phyloP scores from a whole-genome alignment of 1,140 invertebrate genomes.

The Tribolium castaneum region DNA sequence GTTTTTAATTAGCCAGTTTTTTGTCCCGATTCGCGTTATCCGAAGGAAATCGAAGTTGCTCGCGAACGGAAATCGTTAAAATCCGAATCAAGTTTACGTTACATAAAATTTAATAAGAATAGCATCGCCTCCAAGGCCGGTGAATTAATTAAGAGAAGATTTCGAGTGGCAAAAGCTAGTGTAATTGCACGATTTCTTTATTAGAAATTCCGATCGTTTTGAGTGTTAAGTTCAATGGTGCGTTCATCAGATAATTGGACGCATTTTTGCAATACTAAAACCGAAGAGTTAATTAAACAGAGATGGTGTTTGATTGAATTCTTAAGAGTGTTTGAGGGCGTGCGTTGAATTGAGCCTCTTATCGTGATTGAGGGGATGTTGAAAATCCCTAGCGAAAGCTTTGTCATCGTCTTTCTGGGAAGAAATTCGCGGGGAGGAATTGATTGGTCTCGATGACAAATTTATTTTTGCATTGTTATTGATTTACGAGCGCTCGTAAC shows the following conservation, averaged over 20 bases:
- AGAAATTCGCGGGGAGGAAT: constrained; percentile 1
- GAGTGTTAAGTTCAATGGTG: constrained; percentile 23
- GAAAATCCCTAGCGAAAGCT: background rate
- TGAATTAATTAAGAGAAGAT: constrained; percentile 19
- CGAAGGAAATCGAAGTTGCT: constrained; percentile 27
- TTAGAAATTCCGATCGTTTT: constrained; percentile 30
- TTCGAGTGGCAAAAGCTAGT: background rate
- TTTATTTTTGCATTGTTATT: background rate
- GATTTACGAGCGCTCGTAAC: constrained; percentile 1
- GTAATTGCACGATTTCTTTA: constrained; percentile 13
- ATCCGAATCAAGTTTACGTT: constrained; percentile 15
- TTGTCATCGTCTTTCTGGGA: background rate
- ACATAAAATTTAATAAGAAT: constrained; percentile 33
- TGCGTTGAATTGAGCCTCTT: constrained; percentile 13
- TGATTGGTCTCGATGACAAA: constrained; percentile 4
- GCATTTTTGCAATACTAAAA: constrained; percentile 23
- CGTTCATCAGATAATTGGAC: constrained; percentile 25
- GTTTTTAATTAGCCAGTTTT: background rate
- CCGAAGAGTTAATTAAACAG: constrained; percentile 16
- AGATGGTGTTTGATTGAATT: constrained; percentile 16
- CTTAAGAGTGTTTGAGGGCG: constrained; percentile 6
- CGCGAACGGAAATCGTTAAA: constrained; percentile 17
- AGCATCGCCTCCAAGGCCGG: constrained; percentile 5
- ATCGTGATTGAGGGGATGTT: background rate
- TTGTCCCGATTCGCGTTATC: constrained; percentile 4